Conservation (phyloP, 2,797 vertebrate species). For the Champsocephalus esox region DNA sequence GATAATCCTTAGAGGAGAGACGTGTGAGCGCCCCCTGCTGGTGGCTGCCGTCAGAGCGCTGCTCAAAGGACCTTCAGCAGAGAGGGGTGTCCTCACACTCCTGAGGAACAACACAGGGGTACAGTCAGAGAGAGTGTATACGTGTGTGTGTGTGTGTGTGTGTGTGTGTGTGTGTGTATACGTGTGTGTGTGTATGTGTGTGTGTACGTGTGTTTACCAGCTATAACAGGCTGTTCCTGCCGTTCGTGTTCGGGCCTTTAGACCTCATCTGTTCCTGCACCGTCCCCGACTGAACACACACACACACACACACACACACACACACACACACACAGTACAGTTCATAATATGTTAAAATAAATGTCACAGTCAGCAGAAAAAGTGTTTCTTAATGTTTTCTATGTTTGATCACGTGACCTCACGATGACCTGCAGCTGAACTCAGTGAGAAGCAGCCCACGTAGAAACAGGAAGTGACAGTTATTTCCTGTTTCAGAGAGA, state of each 20-base stretch:
- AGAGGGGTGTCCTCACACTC: slow-evolving; percentile 9
- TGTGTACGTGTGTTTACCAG: slow-evolving; percentile 58
- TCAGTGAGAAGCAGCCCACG: slow-evolving; percentile 22
- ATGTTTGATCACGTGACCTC: neutral
- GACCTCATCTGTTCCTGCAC: slow-evolving; percentile 94
- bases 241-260: slow-evolving; percentile 88
- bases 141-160: neutral
- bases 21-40: slow-evolving; percentile 11
- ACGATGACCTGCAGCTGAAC: neutral
- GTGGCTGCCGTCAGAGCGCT: neutral
- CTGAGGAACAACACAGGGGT: slow-evolving; percentile 15
- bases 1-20: neutral
- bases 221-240: slow-evolving; percentile 90
- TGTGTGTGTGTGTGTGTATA: too few relatives aligned
- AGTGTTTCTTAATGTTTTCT: neutral
- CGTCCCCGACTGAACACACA: slow-evolving; percentile 82
- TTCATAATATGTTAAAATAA: neutral
- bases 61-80: slow-evolving; percentile 33
- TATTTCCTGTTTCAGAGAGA: neutral
- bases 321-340: neutral
- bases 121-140: neutral
- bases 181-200: neutral
- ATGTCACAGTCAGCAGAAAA: neutral
- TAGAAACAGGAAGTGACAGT: slow-evolving; percentile 40
- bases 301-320: slow-evolving; percentile 19